Conservation (phyloP, 2,888 invertebrate species). For the Vanessa cardui region DNA sequence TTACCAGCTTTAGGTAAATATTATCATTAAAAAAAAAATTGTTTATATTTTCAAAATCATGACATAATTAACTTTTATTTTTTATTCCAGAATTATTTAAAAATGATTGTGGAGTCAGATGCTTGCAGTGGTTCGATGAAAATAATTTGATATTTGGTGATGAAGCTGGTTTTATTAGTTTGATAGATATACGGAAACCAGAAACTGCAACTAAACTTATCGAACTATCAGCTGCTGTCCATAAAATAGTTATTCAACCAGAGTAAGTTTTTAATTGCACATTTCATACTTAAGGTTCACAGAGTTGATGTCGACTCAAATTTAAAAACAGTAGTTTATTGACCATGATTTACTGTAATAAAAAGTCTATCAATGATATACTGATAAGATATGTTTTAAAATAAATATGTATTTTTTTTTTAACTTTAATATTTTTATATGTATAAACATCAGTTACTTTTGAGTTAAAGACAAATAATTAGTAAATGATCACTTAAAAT, state of each 20-base stretch:
- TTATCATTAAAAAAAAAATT: neutral
- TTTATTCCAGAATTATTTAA: conserved; percentile 60
- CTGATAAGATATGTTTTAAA: no score
- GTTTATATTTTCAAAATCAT: neutral
- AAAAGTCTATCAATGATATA: no score
- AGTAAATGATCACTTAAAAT: no score
- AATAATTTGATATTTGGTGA: conserved; percentile 69
- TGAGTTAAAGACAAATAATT: no score
- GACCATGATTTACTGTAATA: no score
- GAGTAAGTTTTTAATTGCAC: conserved; percentile 54
- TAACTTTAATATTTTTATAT: no score
- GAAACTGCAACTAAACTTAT: conserved; percentile 49
- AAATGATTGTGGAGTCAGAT: conserved; percentile 68
- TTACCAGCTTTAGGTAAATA: conserved; percentile 63
- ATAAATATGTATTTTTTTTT: no score
- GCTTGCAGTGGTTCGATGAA: conserved; percentile 71
- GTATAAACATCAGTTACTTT: no score
- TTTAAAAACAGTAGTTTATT: no score
- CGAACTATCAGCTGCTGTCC: conserved; percentile 69
- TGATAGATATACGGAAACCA: conserved; percentile 65
- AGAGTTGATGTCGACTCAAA: no score
- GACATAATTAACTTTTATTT: neutral
- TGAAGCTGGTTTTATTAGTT: conserved; percentile 66
- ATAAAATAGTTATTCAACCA: conserved; percentile 60
- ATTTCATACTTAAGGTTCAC: neutral